Conservation (phyloP, 1,140 invertebrate species). For the Drosophila melanogaster region Release_6_plus_ISO1_MT NT_037436.4:5348501-5349000, state of each 20-base stretch:
- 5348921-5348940: slow-evolving; percentile 43
- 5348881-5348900: slow-evolving; percentile 28
- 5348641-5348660: slow-evolving; percentile 28
- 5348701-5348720: slow-evolving; percentile 37
- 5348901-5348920: slow-evolving; percentile 6
- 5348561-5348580: slow-evolving; percentile 44
- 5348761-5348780: neutral
- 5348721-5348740: slow-evolving; percentile 18
- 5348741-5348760: slow-evolving; percentile 12
- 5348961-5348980: slow-evolving; percentile 42
- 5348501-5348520: slow-evolving; percentile 34
- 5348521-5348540: slow-evolving; percentile 2
- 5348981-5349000: slow-evolving; percentile 42
- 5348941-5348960: slow-evolving; percentile 25
- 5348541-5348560: slow-evolving; percentile 19
- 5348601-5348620: slow-evolving; percentile 22
- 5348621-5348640: slow-evolving; percentile 38
- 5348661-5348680: slow-evolving; percentile 50
- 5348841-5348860: neutral
- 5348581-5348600: slow-evolving; percentile 40
- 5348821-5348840: slow-evolving; percentile 36
- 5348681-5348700: slow-evolving; percentile 41
- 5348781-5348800: neutral
- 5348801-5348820: slow-evolving; percentile 5
- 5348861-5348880: slow-evolving; percentile 32